Conservation (phyloP, 2,113 vertebrate genomes). For the Embiotoca jacksoni region DNA sequence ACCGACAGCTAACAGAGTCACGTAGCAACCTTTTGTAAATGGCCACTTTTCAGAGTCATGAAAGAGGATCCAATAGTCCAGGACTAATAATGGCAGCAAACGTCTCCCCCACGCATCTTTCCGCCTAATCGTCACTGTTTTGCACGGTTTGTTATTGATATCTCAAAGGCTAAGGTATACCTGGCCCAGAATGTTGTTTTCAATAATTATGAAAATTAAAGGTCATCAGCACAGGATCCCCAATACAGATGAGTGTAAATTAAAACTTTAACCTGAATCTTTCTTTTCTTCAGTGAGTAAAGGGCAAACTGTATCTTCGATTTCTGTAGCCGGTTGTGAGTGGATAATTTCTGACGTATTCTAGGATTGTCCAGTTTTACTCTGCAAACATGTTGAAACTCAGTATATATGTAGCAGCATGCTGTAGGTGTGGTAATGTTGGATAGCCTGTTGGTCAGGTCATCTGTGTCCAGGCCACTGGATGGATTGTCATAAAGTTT, state of each 20-base stretch:
- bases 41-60: conserved; percentile 55
- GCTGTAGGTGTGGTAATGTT: not conserved
- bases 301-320: no score
- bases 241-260: no score
- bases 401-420: not conserved
- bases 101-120: conserved; percentile 17
- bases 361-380: no score
- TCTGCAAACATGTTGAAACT: not conserved
- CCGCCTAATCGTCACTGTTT: conserved; percentile 38
- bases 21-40: conserved; percentile 43
- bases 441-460: no score
- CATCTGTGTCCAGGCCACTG: not conserved
- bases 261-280: no score
- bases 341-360: no score
- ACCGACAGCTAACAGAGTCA: conserved; percentile 33
- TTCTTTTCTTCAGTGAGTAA: no score
- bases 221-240: no score
- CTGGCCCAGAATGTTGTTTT: conserved; percentile 25
- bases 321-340: no score
- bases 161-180: conserved; percentile 15
- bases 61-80: conserved; percentile 48
- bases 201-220: not conserved
- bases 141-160: conserved; percentile 30
- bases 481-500: not conserved
- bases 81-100: conserved; percentile 37